A percentile compares a stretch with the other conserved stretches of the same genome.
These are phyloP conservation scores for Antheraea mylitta DNA, from an alignment of 1,140 invertebrate genomes.

Conservation along the genomic window DNA sequence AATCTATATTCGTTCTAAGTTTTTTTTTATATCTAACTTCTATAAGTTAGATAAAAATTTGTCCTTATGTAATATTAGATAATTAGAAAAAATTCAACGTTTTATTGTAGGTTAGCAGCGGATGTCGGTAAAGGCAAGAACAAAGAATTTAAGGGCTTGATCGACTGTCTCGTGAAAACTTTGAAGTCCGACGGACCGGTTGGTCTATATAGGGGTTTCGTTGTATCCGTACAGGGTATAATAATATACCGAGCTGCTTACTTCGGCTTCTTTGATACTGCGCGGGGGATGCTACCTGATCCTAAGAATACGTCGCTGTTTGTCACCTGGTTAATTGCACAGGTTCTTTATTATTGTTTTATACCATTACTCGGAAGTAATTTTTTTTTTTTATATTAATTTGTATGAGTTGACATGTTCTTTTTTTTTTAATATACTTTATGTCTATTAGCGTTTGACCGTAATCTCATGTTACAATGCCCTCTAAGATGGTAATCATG, in stretches of 20 bases:
- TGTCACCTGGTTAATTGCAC: slow-evolving; percentile 90
- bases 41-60: too few relatives aligned
- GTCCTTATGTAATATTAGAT: too few relatives aligned
- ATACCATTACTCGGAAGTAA: too few relatives aligned
- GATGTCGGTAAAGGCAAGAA: slow-evolving; percentile 89
- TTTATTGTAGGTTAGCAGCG: slow-evolving; percentile 83
- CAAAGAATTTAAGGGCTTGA: slow-evolving; percentile 91
- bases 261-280: slow-evolving; percentile 96
- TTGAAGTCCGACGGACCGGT: slow-evolving; percentile 89
- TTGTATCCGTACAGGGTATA: slow-evolving; percentile 94
- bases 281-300: slow-evolving; percentile 92
- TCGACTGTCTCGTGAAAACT: slow-evolving; percentile 91
- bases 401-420: too few relatives aligned
- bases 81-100: not conserved
- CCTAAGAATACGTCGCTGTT: slow-evolving; percentile 89
- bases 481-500: too few relatives aligned
- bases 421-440: too few relatives aligned
- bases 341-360: slow-evolving; percentile 73
- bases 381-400: too few relatives aligned
- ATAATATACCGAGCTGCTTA: slow-evolving; percentile 94
- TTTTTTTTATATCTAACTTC: too few relatives aligned
- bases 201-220: slow-evolving; percentile 94
- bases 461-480: too few relatives aligned
- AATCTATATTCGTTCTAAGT: too few relatives aligned
- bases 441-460: too few relatives aligned